These are phyloP conservation scores for Muscina levida DNA, from an alignment of 2,888 invertebrate genomes.

Conservation along the genomic window DNA sequence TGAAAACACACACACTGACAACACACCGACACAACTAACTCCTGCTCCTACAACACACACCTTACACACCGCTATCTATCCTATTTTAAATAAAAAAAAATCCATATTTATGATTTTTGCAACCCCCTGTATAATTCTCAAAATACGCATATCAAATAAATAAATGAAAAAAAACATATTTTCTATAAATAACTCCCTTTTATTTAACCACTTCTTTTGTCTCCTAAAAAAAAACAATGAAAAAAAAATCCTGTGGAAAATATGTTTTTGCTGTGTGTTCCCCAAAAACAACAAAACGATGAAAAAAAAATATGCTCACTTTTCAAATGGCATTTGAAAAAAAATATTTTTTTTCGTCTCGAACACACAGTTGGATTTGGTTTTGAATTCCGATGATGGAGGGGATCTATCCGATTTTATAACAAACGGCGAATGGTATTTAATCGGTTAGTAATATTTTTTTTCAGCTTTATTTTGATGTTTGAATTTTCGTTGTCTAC, in stretches of 20 bases:
- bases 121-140: too few species aligned
- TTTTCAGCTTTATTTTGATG: neutral
- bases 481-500: neutral
- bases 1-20: too few species aligned
- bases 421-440: slow-evolving; percentile 99
- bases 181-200: slow-evolving; percentile 51
- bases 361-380: slow-evolving; percentile 91
- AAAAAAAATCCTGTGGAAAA: slow-evolving; percentile 54
- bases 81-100: slow-evolving; percentile 35
- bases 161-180: slow-evolving; percentile 65
- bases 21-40: too few species aligned
- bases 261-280: slow-evolving; percentile 66
- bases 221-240: slow-evolving; percentile 59
- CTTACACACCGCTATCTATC: too few species aligned
- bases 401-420: slow-evolving; percentile 99
- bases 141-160: neutral
- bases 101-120: neutral
- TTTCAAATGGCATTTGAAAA: slow-evolving; percentile 47
- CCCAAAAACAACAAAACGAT: slow-evolving; percentile 57
- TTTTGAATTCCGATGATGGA: slow-evolving; percentile 94
- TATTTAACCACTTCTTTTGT: slow-evolving; percentile 19
- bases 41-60: too few species aligned
- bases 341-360: slow-evolving; percentile 53
- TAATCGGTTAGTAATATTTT: slow-evolving; percentile 86
- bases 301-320: slow-evolving; percentile 15